Evolutionary conservation across 2,888 invertebrate species (phyloP), one percentile per base, ranked within the genome.

Genomic region (Cynaeus angustus): DNA sequence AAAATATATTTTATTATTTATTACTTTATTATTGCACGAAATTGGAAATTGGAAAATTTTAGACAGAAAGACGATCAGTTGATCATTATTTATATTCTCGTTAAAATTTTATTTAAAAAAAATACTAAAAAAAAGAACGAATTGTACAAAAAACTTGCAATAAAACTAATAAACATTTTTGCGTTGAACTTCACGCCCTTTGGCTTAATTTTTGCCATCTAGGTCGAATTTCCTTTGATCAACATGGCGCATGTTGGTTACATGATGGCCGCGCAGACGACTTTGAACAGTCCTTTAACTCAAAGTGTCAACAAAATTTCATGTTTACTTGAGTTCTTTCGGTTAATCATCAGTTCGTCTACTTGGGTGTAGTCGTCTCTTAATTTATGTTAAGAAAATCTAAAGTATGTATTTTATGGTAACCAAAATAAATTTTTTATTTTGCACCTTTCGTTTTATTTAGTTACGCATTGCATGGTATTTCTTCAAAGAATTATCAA

Each of bases 211-310:
- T 21, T n/a, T 4, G 2, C 21, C 21, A 21, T 21, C 4, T 21
- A 21, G 4, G 4, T 33, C 9, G 33, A 33, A 9, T 33, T 33
- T 9, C 6, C 9, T 33, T 33, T 9, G 9, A 4, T 4, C 41
- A 41, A 41, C 41, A 41, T 41, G 41, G 48, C 48, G 48, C 48
- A 50, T 50, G 48, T n/a, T 6, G n/a, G 7, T 10, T 9, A 16
- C 14, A 46, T 13, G 28, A 67, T 46, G 59, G 13, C n/a, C 14
- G 46, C 59, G 59, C 59, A 59, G 46, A 46, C 33, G 59, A 59
- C 59, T 59, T 59, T 59, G 28, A 28, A 33, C 6, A 46, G 59
- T 45, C 59, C 97, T 97, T n/a, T 33, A 33, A 1, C 2, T 13
- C 37, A 33, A 53, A 7, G 33, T 53, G 53, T 53, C 53, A 53